phyloP scores from a whole-genome alignment of 2,113 vertebrate species.

The Pogona vitticeps region DNA sequence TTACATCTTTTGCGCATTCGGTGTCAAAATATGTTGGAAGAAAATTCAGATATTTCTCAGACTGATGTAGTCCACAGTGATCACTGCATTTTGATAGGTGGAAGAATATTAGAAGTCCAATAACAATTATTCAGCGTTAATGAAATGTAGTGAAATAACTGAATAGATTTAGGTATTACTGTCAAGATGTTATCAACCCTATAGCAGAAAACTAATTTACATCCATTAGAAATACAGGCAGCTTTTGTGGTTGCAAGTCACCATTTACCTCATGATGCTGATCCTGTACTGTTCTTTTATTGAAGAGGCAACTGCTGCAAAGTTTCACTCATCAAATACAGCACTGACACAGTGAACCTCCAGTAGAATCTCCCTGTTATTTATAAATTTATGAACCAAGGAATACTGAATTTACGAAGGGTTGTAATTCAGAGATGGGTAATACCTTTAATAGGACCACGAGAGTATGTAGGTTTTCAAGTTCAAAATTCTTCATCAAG shows the following conservation, averaged over 20 bases:
- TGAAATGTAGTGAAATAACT: constrained; percentile 37
- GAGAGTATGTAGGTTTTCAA: no score
- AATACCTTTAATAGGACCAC: no score
- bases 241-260: constrained; percentile 12
- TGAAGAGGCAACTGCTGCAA: neutral
- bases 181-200: constrained; percentile 25
- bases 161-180: constrained; percentile 21
- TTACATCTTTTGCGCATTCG: neutral
- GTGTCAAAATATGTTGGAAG: constrained; percentile 20
- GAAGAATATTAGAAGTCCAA: constrained; percentile 32
- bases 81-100: constrained; percentile 30
- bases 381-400: neutral
- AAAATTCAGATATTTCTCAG: constrained; percentile 10
- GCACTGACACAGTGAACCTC: neutral
- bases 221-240: constrained; percentile 18
- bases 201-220: constrained; percentile 43
- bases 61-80: neutral
- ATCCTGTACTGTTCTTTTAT: neutral
- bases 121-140: constrained; percentile 32
- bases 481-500: no score
- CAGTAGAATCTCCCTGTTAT: neutral
- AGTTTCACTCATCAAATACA: neutral
- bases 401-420: no score
- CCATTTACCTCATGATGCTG: neutral
- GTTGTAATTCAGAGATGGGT: no score